A percentile compares a stretch with the other conserved stretches of the same genome.
Conservation (phyloP, 1,140 invertebrate species). For the Orchesella cincta region DNA sequence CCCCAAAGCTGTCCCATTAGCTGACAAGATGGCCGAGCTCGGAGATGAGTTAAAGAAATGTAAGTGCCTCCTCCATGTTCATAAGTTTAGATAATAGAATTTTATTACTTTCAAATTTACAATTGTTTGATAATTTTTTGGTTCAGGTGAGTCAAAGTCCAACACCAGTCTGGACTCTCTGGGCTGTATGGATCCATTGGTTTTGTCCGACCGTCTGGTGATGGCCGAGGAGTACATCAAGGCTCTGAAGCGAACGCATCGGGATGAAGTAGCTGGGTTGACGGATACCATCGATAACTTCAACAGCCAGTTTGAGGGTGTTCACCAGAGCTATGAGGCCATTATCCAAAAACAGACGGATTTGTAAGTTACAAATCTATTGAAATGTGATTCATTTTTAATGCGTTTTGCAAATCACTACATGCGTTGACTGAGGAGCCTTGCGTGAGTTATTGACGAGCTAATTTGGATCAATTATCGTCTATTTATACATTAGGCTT, state of each 20-base stretch:
- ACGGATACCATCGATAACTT: background rate
- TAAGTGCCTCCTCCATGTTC: background rate
- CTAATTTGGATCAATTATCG: too few relatives aligned
- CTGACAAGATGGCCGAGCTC: slow-evolving; percentile 38
- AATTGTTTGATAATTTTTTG: background rate
- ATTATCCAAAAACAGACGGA: too few relatives aligned
- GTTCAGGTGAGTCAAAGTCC: background rate
- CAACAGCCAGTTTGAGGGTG: too few relatives aligned
- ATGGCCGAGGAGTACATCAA: background rate
- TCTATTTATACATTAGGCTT: too few relatives aligned
- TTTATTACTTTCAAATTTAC: background rate
- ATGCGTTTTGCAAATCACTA: too few relatives aligned
- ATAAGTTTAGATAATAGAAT: background rate
- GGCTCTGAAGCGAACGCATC: background rate
- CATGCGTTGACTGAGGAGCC: too few relatives aligned
- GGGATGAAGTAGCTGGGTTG: background rate
- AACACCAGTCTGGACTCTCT: background rate
- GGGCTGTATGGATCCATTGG: background rate
- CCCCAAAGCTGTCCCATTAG: slow-evolving; percentile 34
- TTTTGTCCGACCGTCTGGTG: background rate
- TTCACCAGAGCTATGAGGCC: too few relatives aligned
- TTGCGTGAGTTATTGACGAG: too few relatives aligned
- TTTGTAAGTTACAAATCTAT: too few relatives aligned
- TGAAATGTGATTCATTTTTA: too few relatives aligned
- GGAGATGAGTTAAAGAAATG: slow-evolving; percentile 31